A percentile compares a stretch with the other conserved stretches of the same genome.
Conservation (phyloP, 1,140 invertebrate species). For the Armadillidium nasatum region DNA sequence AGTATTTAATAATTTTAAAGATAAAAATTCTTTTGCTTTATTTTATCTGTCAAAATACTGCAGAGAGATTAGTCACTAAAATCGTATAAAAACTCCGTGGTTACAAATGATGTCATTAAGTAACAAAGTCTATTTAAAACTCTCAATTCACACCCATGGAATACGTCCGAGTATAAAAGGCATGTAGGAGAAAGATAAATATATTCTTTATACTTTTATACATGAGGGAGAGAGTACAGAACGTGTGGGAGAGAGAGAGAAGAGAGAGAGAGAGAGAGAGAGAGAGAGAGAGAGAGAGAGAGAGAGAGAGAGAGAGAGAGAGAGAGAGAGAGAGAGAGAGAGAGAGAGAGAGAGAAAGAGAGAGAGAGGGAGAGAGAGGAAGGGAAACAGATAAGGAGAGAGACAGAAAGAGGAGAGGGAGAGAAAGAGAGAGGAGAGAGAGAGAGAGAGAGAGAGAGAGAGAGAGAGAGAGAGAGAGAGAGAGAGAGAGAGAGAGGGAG, state of each 20-base stretch:
- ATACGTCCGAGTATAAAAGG: too few relatives aligned
- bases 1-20: background rate
- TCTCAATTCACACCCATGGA: too few relatives aligned
- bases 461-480: too few relatives aligned
- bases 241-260: background rate
- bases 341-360: too few relatives aligned
- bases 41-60: background rate
- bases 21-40: background rate
- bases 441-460: background rate
- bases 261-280: background rate
- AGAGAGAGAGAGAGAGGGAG: too few relatives aligned
- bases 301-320: too few relatives aligned
- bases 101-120: too few relatives aligned
- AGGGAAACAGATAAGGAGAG: background rate
- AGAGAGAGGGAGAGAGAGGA: too few relatives aligned
- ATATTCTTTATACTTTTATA: too few relatives aligned
- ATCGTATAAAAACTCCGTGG: background rate
- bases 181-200: too few relatives aligned
- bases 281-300: background rate
- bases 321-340: too few relatives aligned
- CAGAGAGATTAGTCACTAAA: background rate
- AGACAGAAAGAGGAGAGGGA: background rate
- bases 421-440: background rate
- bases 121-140: too few relatives aligned
- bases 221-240: background rate